These are phyloP conservation scores for Holothuria leucospilota DNA, from an alignment of 53 echinoderm and acorn worm species.

Conservation along the genomic window DNA sequence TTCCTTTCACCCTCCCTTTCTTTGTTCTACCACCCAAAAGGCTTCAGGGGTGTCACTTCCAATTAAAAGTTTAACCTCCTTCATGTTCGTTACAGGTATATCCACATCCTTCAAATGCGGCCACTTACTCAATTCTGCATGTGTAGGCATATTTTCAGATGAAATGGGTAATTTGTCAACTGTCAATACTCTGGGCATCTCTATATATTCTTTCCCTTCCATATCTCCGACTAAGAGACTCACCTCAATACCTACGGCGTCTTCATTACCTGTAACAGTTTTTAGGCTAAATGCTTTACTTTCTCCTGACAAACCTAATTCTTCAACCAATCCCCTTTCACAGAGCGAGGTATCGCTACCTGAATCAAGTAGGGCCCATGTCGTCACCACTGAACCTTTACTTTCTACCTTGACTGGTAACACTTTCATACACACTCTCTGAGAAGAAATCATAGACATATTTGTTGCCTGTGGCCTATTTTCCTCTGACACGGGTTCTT, in stretches of 20 bases:
- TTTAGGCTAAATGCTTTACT: constrained; percentile 17
- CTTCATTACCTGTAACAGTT: not conserved
- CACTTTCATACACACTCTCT: constrained; percentile 32
- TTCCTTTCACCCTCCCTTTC: constrained; percentile 53
- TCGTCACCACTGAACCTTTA: constrained; percentile 15
- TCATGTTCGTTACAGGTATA: not conserved
- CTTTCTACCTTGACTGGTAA: constrained; percentile 17
- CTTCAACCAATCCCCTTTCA: constrained; percentile 45
- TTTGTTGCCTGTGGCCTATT: not conserved
- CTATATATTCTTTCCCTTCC: not conserved
- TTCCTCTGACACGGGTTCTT: not conserved
- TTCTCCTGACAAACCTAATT: constrained; percentile 26
- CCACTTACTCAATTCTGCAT: constrained; percentile 46
- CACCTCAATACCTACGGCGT: constrained; percentile 1
- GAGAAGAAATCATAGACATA: constrained; percentile 13
- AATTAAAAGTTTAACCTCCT: constrained; percentile 32
- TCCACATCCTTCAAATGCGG: constrained; percentile 43
- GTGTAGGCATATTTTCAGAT: constrained; percentile 4
- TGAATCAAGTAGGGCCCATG: constrained; percentile 63
- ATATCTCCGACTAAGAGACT: not conserved
- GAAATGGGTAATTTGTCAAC: constrained; percentile 58
- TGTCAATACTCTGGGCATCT: constrained; percentile 42
- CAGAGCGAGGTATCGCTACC: constrained; percentile 64
- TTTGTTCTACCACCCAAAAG: constrained; percentile 55
- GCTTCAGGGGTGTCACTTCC: constrained; percentile 59